Conservation (phyloP, 2,888 invertebrate genomes). For the Agrotis puta region DNA sequence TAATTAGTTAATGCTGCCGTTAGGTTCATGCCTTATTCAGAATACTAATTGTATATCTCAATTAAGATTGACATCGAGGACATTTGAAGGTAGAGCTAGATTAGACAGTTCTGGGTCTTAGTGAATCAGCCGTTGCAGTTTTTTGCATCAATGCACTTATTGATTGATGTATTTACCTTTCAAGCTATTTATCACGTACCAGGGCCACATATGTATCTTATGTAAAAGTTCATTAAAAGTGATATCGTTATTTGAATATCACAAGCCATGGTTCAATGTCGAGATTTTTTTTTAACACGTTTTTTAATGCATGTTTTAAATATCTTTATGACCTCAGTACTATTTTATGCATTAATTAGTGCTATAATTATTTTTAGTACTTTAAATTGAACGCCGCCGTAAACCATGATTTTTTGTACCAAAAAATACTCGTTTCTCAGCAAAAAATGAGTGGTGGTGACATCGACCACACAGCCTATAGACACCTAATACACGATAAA, state of each 20-base stretch:
- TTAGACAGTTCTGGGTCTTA: slow-evolving; percentile 1
- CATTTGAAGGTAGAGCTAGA: slow-evolving; percentile 35
- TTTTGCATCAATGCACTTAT: neutral
- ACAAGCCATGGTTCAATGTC: neutral
- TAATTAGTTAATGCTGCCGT: slow-evolving; percentile 40
- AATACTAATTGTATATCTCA: slow-evolving; percentile 43
- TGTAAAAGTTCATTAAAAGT: neutral
- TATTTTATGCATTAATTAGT: too few species aligned
- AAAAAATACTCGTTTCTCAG: too few species aligned
- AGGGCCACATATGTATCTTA: neutral
- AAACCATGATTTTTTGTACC: too few species aligned
- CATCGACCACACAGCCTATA: too few species aligned
- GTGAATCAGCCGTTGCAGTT: neutral
- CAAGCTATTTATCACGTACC: neutral
- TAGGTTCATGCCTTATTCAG: slow-evolving; percentile 15
- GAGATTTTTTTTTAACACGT: too few species aligned
- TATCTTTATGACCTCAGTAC: too few species aligned
- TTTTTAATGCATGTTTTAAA: too few species aligned
- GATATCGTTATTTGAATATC: neutral
- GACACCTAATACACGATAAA: too few species aligned
- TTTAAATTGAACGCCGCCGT: too few species aligned
- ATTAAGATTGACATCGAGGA: slow-evolving; percentile 46
- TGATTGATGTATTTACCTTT: neutral
- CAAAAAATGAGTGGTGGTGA: too few species aligned
- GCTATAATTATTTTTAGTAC: too few species aligned